These are phyloP conservation scores for Zaprionus taronus DNA, from an alignment of 1,140 invertebrate species.

Conservation along the genomic window DNA sequence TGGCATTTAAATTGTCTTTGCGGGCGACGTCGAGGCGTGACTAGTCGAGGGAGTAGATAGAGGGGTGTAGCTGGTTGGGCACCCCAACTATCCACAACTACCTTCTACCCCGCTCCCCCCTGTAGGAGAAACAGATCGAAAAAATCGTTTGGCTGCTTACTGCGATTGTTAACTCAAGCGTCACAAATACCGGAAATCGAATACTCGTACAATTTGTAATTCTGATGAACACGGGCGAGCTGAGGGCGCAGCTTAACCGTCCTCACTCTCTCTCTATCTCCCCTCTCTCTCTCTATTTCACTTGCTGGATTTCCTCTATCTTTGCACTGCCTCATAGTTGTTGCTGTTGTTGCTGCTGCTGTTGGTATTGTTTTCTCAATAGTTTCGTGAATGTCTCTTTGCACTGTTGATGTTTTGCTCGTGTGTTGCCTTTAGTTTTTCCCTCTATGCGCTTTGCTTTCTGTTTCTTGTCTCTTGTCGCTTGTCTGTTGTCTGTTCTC, in stretches of 20 bases:
- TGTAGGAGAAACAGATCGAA: not conserved
- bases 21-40: conserved; percentile 16
- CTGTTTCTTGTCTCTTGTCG: conserved; percentile 22
- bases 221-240: conserved; percentile 69
- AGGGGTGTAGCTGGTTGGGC: not conserved
- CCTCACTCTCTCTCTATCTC: conserved; percentile 6
- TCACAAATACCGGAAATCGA: conserved; percentile 84
- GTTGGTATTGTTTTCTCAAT: conserved; percentile 4
- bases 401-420: conserved; percentile 1
- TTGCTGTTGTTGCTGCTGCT: not conserved
- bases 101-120: not conserved
- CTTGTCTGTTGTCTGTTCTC: conserved; percentile 17
- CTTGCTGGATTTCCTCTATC: conserved; percentile 36
- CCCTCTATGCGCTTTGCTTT: conserved; percentile 33
- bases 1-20: conserved; percentile 72
- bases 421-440: conserved; percentile 15
- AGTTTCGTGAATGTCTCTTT: conserved; percentile 20
- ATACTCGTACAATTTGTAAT: conserved; percentile 80
- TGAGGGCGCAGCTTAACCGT: conserved; percentile 71
- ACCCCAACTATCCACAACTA: not conserved
- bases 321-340: conserved; percentile 4
- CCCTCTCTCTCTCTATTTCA: not conserved
- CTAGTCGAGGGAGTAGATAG: not conserved
- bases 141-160: conserved; percentile 58
- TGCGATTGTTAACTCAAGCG: conserved; percentile 81